Evolutionary conservation across 2,113 vertebrate genomes (phyloP).

Genomic region (Tonatia bakeri): DNA sequence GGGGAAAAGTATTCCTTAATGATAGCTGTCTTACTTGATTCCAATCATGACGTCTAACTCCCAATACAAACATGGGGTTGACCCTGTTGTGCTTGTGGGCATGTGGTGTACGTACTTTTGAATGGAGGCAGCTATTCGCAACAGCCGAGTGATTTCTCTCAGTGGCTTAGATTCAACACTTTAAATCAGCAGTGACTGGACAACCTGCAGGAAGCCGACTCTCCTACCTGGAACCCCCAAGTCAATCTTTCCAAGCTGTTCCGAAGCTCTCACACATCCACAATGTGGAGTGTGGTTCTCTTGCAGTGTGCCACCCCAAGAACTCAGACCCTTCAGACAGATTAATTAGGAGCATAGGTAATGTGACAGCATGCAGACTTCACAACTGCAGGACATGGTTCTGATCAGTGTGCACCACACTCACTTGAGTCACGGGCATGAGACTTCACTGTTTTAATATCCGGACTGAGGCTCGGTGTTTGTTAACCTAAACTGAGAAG

Average conservation of each 20-base stretch:
- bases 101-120: neutral
- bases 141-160: neutral
- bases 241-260: neutral
- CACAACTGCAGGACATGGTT: neutral
- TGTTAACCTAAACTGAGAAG: neutral
- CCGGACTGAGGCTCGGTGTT: neutral
- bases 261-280: neutral
- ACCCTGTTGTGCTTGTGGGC: neutral
- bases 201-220: neutral
- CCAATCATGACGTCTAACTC: neutral
- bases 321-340: neutral
- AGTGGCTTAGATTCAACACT: neutral
- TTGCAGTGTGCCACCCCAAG: neutral
- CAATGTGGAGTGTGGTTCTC: neutral
- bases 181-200: neutral
- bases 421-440: neutral
- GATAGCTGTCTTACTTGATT: neutral
- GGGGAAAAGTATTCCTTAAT: neutral
- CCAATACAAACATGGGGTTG: neutral
- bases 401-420: neutral
- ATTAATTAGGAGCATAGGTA: neutral
- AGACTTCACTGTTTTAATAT: neutral
- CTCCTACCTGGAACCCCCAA: neutral
- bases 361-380: neutral
- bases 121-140: neutral